Evolutionary conservation across 2,797 vertebrate species (phyloP).

Genomic region (Echiichthys vipera): DNA sequence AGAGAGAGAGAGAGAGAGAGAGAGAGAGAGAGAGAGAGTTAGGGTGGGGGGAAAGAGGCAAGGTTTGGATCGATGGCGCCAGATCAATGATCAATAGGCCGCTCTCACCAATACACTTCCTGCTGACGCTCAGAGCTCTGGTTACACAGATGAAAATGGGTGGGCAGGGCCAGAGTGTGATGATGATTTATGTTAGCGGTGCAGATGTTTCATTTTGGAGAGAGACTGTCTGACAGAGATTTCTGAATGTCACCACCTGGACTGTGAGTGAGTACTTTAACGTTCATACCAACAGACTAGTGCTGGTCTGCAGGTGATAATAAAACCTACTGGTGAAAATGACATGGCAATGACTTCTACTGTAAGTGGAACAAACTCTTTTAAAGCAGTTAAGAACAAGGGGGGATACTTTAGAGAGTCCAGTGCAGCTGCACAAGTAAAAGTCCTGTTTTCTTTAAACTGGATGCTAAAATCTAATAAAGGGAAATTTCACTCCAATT

Average conservation of each 20-base stretch:
- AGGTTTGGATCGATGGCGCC: slow-evolving; percentile 74
- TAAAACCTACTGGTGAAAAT: not conserved
- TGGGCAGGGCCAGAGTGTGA: slow-evolving; percentile 72
- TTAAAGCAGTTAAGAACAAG: not conserved
- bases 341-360: not conserved
- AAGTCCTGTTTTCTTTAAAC: not conserved
- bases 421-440: not conserved
- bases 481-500: too few species aligned
- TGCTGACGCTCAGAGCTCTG: slow-evolving; percentile 74
- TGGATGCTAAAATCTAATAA: not conserved
- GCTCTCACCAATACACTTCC: slow-evolving; percentile 78
- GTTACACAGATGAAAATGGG: slow-evolving; percentile 81
- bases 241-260: slow-evolving; percentile 70
- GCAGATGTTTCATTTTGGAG: slow-evolving; percentile 77
- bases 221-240: slow-evolving; percentile 56
- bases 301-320: slow-evolving; percentile 4
- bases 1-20: slow-evolving; percentile 4
- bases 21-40: slow-evolving; percentile 9
- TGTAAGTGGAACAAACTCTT: not conserved
- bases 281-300: not conserved
- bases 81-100: slow-evolving; percentile 83
- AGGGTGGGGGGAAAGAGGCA: slow-evolving; percentile 43
- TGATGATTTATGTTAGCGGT: slow-evolving; percentile 78
- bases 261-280: slow-evolving; percentile 37
- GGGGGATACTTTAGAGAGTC: not conserved